Conservation (phyloP, 2,113 vertebrate genomes). For the Crypturellus undulatus region DNA sequence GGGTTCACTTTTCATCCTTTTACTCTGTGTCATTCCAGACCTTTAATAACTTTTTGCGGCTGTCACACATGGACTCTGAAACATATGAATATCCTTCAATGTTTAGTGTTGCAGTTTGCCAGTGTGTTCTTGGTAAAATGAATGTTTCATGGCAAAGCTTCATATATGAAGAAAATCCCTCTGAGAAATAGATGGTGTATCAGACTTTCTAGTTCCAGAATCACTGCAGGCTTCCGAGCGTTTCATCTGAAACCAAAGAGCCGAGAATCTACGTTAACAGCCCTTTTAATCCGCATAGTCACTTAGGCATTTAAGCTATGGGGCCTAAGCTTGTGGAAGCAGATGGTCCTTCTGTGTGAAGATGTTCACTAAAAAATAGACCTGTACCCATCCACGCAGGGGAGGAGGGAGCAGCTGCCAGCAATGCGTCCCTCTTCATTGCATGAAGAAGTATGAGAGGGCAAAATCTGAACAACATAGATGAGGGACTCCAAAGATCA, state of each 20-base stretch:
- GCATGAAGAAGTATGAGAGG: neutral
- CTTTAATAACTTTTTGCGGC: constrained; percentile 61
- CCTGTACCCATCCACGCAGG: neutral
- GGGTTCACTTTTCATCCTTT: constrained; percentile 69
- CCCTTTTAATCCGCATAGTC: neutral
- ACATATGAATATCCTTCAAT: constrained; percentile 9
- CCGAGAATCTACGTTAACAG: neutral
- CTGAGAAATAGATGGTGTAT: neutral
- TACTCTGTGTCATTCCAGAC: constrained; percentile 27
- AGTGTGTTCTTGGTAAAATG: neutral
- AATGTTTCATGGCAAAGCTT: neutral
- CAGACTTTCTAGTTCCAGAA: neutral
- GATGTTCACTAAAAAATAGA: neutral
- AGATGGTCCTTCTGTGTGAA: neutral
- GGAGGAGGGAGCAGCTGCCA: neutral
- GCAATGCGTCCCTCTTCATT: neutral
- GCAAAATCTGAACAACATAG: neutral
- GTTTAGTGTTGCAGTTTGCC: constrained; percentile 31
- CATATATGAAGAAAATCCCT: neutral
- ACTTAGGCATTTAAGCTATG: neutral
- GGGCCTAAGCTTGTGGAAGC: neutral
- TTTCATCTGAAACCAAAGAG: rapidly evolving
- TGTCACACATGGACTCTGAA: neutral
- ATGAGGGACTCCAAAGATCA: neutral
- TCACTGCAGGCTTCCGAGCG: neutral